Evolutionary conservation across 2,797 vertebrate species (phyloP).

Genomic region (Atherinosoma microstoma): DNA sequence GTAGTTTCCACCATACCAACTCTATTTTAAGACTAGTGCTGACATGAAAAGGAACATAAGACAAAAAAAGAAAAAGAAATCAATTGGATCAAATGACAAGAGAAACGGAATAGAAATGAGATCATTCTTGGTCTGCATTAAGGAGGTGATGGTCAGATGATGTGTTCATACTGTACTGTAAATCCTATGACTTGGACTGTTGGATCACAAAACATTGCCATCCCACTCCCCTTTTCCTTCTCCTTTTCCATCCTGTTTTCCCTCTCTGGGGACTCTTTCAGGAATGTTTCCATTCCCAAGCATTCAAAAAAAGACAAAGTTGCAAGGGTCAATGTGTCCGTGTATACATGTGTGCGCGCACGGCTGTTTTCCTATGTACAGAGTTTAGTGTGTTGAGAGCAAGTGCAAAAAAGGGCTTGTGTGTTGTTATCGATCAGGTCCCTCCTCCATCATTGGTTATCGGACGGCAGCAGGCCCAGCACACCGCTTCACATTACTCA

Average conservation of each 20-base stretch:
- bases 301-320: constrained; percentile 62
- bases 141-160: neutral
- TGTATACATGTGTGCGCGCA: constrained; percentile 21
- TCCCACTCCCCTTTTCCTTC: constrained; percentile 14
- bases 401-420: constrained; percentile 4
- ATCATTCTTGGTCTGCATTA: neutral
- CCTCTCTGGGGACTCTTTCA: constrained; percentile 62
- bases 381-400: constrained; percentile 16
- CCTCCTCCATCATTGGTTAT: constrained; percentile 71
- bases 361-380: constrained; percentile 13
- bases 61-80: neutral
- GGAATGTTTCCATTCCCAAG: constrained; percentile 82
- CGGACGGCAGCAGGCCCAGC: constrained; percentile 47
- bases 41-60: constrained; percentile 37
- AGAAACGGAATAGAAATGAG: neutral
- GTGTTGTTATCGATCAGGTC: constrained; percentile 65
- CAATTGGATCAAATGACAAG: constrained; percentile 15
- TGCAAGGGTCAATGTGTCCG: constrained; percentile 60
- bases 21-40: constrained; percentile 54
- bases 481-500: constrained; percentile 54
- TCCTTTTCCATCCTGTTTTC: constrained; percentile 28
- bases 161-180: constrained; percentile 1
- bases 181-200: constrained; percentile 4
- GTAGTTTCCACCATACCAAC: constrained; percentile 47
- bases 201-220: constrained; percentile 20